Evolutionary conservation across 2,797 vertebrate species (phyloP).

Genomic region (Urophycis tenuis): DNA sequence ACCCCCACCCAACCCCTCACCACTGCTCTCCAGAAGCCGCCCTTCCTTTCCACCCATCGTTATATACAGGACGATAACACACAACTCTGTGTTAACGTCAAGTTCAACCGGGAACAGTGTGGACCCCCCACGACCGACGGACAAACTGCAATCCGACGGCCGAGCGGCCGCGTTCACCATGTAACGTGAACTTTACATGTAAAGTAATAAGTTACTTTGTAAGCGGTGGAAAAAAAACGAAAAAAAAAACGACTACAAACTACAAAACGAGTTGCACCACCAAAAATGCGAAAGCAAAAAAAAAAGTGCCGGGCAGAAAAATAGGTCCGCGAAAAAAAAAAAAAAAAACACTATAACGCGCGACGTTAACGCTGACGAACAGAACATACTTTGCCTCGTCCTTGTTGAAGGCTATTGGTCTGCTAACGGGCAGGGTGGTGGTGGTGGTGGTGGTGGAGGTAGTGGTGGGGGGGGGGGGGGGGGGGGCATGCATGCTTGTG

Average conservation of each 20-base stretch:
- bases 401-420: neutral
- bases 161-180: neutral
- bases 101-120: neutral
- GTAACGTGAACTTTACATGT: neutral
- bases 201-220: too few species aligned
- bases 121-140: neutral
- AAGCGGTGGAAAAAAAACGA: too few species aligned
- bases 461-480: neutral
- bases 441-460: neutral
- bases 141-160: neutral
- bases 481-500: neutral
- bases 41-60: neutral
- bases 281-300: neutral
- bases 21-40: neutral
- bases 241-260: too few species aligned
- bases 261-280: too few species aligned
- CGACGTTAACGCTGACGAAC: neutral
- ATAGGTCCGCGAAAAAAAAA: neutral
- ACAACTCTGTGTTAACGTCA: slow-evolving; percentile 29
- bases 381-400: neutral
- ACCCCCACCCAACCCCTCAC: neutral
- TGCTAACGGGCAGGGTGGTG: neutral
- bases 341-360: slow-evolving; percentile 10
- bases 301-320: neutral
- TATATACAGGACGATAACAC: neutral